These are phyloP conservation scores for Phasianus colchicus DNA, from an alignment of 2,113 vertebrate species.

Conservation along the genomic window DNA sequence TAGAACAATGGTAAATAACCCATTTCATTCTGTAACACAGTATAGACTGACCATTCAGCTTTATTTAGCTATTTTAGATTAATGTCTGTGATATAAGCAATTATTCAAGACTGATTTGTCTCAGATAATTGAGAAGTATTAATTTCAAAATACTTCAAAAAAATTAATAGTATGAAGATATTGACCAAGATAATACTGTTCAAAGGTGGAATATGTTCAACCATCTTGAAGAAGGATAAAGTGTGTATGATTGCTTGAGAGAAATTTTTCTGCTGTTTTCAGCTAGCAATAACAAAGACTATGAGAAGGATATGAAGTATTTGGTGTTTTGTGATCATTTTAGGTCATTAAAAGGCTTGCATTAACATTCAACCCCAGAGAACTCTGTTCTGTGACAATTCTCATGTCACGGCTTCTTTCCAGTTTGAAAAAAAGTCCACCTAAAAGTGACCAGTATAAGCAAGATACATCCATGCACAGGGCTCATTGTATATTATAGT, in stretches of 20 bases:
- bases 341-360: not conserved
- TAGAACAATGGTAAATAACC: not conserved
- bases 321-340: not conserved
- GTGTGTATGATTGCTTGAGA: fast-evolving
- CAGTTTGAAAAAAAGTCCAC: not conserved
- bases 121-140: not conserved
- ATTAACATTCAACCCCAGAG: not conserved
- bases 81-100: not conserved
- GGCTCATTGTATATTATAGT: fast-evolving
- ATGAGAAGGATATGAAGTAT: not conserved
- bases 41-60: not conserved
- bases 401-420: not conserved
- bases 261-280: not conserved
- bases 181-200: not conserved
- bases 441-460: not conserved
- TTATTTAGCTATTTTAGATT: not conserved
- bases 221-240: not conserved
- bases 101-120: not conserved
- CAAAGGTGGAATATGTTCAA: not conserved
- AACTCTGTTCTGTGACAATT: not conserved
- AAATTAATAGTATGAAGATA: not conserved
- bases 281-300: not conserved
- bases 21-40: not conserved
- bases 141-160: not conserved
- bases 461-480: not conserved